A percentile compares a stretch with the other conserved stretches of the same genome.
Conservation (phyloP, 2,113 vertebrate genomes). For the Lepus europaeus region DNA sequence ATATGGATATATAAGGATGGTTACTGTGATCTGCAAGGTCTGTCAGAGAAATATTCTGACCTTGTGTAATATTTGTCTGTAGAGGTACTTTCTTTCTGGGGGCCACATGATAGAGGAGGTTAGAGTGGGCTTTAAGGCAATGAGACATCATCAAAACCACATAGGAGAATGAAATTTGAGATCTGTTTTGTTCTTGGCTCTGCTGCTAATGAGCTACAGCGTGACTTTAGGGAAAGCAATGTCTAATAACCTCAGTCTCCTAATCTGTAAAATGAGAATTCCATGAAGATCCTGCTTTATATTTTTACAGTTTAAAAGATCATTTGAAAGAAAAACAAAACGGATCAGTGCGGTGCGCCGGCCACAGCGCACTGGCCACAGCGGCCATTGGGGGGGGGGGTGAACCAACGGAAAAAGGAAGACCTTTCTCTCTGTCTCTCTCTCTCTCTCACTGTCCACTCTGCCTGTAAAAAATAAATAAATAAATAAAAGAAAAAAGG, state of each 20-base stretch:
- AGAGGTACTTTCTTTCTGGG: neutral
- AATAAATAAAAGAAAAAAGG: no score
- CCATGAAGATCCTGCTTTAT: neutral
- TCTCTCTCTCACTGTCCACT: no score
- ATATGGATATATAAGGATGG: neutral
- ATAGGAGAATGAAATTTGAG: neutral
- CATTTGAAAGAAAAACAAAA: neutral
- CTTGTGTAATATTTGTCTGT: neutral
- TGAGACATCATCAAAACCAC: constrained; percentile 41
- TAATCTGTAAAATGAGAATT: constrained; percentile 43
- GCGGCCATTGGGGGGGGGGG: no score
- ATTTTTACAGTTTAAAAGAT: neutral
- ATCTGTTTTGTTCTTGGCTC: constrained; percentile 36
- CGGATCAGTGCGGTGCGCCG: no score
- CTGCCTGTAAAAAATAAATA: no score
- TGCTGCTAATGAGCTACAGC: constrained; percentile 29
- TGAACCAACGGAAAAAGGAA: no score
- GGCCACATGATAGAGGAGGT: neutral
- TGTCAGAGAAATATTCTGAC: neutral
- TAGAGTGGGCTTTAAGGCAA: neutral
- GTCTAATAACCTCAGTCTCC: constrained; percentile 5
- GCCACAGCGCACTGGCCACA: no score
- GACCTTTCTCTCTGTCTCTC: no score
- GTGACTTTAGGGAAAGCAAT: constrained; percentile 7
- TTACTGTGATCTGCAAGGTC: neutral